Evolutionary conservation across 2,797 vertebrate species (phyloP), one percentile per base, ranked within the genome.

Genomic region (Oreonectes daqikongensis): DNA sequence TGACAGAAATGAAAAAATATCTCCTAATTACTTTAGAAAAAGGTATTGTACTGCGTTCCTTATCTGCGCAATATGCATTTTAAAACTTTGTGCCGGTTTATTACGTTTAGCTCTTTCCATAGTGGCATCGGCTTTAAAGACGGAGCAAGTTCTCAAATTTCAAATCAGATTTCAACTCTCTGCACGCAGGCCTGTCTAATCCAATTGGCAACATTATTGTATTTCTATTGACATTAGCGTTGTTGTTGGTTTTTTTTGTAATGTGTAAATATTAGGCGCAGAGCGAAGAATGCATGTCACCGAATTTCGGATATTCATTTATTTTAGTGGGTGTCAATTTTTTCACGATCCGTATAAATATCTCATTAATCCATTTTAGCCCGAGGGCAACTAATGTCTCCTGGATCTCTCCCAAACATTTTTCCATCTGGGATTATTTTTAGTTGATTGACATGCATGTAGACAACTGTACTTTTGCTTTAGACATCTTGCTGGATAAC

Each of bases 1-100:
- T 93, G 94, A 92, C 90, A 92, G 84, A 93, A 94, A 92, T 92
- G 94, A 94, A 93, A 90, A 94, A 94, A 93, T 77, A 93, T 86
- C 87, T 93, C 90, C 87, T 93, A 95, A 93, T 92, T 93, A 92
- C 92, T 94, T 95, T 92, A 96, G 92, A 86, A 90, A 91, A 93
- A 89, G 83, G 88, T 88, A 94, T 86, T 90, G 91, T 94, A 93
- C 81, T 79, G 72, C 87, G 86, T 89, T 89, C 91, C 91, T 94
- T 93, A 94, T 94, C 93, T 91, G 84, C 78, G 88, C 91, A 93
- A 93, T 94, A 92, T 92, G 90, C 93, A 92, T 93, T 93, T 94
- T 91, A 92, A 91, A 85, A 90, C 57, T 87, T 92, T 93, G 89
- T 90, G 88, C 79, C 84, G 89, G 89, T 92, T 93, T 93, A 94